Conservation (phyloP, 2,797 vertebrate genomes). For the Enteromius viviparus region DNA sequence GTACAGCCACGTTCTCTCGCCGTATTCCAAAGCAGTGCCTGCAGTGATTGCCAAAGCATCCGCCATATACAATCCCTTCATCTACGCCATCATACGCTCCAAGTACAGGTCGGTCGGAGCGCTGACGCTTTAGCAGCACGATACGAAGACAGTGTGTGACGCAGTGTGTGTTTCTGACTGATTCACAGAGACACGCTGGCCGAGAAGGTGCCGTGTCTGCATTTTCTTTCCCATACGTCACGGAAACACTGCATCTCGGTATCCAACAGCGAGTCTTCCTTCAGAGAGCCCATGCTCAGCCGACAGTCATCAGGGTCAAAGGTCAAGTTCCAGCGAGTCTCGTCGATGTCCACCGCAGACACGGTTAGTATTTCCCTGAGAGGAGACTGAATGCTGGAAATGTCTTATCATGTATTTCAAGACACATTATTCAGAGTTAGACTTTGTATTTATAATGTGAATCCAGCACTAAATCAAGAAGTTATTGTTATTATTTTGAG, state of each 20-base stretch:
- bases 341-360: constrained; percentile 74
- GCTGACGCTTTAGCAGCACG: not conserved
- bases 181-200: constrained; percentile 73
- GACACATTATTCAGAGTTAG: not conserved
- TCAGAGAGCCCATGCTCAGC: constrained; percentile 71
- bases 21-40: constrained; percentile 88
- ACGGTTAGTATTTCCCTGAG: constrained; percentile 68
- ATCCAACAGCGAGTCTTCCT: constrained; percentile 73
- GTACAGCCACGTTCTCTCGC: constrained; percentile 78
- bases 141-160: not conserved
- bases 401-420: not conserved
- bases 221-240: constrained; percentile 67
- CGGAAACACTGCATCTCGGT: constrained; percentile 68
- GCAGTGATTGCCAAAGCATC: constrained; percentile 91
- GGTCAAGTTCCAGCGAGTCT: constrained; percentile 70
- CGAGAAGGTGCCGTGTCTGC: constrained; percentile 75
- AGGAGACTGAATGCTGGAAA: not conserved
- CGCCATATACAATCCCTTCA: constrained; percentile 90
- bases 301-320: constrained; percentile 71
- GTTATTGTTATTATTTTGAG: too few relatives aligned
- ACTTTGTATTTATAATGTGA: not conserved
- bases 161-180: not conserved
- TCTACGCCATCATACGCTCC: constrained; percentile 90
- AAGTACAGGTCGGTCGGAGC: constrained; percentile 84
- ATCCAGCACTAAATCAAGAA: too few relatives aligned